Evolutionary conservation across 2,888 invertebrate genomes (phyloP).

Genomic region (Platycheirus albimanus): DNA sequence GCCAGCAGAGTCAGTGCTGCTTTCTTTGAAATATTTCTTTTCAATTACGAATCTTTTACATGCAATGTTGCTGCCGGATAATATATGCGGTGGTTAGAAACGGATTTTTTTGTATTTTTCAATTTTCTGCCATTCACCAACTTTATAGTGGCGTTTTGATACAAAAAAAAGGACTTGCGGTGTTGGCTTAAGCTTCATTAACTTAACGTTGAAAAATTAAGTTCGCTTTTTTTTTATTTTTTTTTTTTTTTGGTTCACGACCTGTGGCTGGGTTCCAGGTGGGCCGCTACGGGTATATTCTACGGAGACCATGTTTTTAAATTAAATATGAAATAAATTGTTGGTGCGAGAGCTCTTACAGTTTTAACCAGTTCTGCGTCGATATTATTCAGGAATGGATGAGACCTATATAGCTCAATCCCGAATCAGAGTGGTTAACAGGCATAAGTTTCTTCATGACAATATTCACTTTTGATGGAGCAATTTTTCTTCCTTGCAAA

Average conservation of each 20-base stretch:
- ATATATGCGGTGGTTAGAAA: slow-evolving; percentile 45
- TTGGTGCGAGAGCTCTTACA: too few species aligned
- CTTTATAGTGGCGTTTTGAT: slow-evolving; percentile 8
- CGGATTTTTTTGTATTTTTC: slow-evolving; percentile 3
- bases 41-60: slow-evolving; percentile 65
- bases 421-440: too few species aligned
- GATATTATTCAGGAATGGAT: too few species aligned
- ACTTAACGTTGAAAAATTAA: slow-evolving; percentile 20
- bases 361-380: too few species aligned
- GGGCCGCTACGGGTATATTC: too few species aligned
- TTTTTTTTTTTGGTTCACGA: neutral
- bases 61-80: slow-evolving; percentile 21
- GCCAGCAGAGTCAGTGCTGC: slow-evolving; percentile 45
- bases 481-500: too few species aligned
- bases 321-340: too few species aligned
- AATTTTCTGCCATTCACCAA: neutral
- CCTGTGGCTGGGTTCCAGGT: too few species aligned
- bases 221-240: neutral
- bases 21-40: slow-evolving; percentile 71
- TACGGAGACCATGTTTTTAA: too few species aligned
- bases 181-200: slow-evolving; percentile 14
- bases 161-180: neutral
- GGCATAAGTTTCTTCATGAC: too few species aligned
- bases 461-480: too few species aligned
- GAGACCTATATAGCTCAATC: too few species aligned